A percentile compares a stretch with the other conserved stretches of the same genome.
Evolutionary conservation across 2,888 invertebrate species (phyloP).

Genomic region (Syrphus vitripennis): DNA sequence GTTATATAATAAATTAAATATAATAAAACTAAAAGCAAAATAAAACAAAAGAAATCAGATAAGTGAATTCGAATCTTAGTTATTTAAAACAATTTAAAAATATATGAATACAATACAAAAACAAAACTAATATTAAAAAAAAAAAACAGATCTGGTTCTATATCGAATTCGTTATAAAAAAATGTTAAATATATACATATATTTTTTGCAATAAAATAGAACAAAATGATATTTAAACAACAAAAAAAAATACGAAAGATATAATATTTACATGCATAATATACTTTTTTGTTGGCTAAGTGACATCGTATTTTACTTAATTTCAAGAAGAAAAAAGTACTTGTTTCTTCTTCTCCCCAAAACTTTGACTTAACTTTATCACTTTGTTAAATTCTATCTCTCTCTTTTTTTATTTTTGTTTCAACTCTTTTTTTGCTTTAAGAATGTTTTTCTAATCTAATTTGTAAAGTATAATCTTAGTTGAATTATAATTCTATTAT

Average conservation of each 20-base stretch:
- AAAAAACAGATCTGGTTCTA: slow-evolving; percentile 52
- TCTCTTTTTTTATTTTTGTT: slow-evolving; percentile 20
- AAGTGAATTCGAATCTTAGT: slow-evolving; percentile 69
- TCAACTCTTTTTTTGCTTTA: slow-evolving; percentile 14
- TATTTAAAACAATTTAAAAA: slow-evolving; percentile 41
- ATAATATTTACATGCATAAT: slow-evolving; percentile 25
- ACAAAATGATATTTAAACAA: background rate
- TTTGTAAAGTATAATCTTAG: slow-evolving; percentile 63
- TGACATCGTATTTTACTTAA: slow-evolving; percentile 54
- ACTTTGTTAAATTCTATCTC: slow-evolving; percentile 16
- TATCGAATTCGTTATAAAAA: slow-evolving; percentile 56
- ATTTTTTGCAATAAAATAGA: slow-evolving; percentile 66
- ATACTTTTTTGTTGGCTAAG: slow-evolving; percentile 37
- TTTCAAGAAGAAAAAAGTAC: background rate
- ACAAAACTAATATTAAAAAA: background rate
- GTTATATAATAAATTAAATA: slow-evolving; percentile 13
- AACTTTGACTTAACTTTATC: background rate
- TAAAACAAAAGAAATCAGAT: slow-evolving; percentile 19
- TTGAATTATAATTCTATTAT: slow-evolving; percentile 60
- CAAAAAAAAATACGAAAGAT: slow-evolving; percentile 9
- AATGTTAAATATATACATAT: slow-evolving; percentile 61
- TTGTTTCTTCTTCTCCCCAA: background rate
- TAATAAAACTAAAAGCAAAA: background rate
- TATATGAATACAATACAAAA: slow-evolving; percentile 11
- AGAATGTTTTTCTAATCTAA: slow-evolving; percentile 41